Conservation (phyloP, 2,888 invertebrate genomes). For the Cerceris ruficornis region DNA sequence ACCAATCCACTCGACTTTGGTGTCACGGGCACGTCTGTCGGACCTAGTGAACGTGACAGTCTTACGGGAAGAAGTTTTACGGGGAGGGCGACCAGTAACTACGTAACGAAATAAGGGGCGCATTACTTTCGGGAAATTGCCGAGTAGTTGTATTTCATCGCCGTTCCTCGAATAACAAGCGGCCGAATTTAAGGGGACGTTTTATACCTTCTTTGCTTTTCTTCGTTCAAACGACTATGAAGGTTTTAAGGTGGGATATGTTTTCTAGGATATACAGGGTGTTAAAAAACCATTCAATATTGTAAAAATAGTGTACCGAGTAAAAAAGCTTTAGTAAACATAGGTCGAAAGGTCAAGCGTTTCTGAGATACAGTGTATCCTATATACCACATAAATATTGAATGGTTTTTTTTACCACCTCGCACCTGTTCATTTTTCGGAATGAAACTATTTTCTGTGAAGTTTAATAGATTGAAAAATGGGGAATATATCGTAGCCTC, state of each 20-base stretch:
- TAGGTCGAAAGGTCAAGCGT: no score
- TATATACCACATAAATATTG: no score
- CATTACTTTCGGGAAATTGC: slow-evolving; percentile 38
- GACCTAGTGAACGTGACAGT: slow-evolving; percentile 76
- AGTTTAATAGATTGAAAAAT: no score
- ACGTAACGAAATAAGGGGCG: slow-evolving; percentile 47
- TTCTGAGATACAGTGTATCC: no score
- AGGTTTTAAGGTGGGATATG: neutral
- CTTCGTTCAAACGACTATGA: neutral
- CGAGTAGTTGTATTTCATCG: slow-evolving; percentile 7
- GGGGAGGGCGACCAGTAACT: slow-evolving; percentile 46
- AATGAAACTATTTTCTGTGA: no score
- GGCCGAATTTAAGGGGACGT: slow-evolving; percentile 1
- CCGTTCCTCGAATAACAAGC: slow-evolving; percentile 19
- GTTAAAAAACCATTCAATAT: no score
- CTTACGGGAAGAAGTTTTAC: slow-evolving; percentile 66
- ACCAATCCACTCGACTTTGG: slow-evolving; percentile 68
- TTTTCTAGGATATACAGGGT: no score
- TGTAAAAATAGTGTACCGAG: no score
- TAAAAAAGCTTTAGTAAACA: no score
- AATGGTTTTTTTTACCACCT: no score
- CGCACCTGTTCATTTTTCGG: no score
- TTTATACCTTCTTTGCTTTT: neutral
- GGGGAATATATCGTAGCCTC: no score
- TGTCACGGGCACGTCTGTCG: slow-evolving; percentile 75